Conservation (phyloP, 2,888 invertebrate species). For the Ornithoptera alexandrae region DNA sequence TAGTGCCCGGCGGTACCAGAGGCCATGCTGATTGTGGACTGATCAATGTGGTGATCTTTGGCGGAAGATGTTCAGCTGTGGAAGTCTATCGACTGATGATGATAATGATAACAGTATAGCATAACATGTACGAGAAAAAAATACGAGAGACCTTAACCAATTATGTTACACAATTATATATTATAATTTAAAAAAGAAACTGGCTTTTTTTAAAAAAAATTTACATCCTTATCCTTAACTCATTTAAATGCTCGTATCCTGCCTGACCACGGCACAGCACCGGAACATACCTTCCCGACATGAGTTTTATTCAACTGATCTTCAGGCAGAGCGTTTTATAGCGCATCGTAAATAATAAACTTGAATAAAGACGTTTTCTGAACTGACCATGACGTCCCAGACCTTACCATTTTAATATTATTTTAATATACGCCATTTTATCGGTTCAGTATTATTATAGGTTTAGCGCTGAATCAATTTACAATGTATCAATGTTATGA, state of each 20-base stretch:
- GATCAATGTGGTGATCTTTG: too few relatives aligned
- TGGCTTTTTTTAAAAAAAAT: too few relatives aligned
- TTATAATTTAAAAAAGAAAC: too few relatives aligned
- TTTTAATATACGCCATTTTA: constrained; percentile 63
- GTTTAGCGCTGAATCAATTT: constrained; percentile 67
- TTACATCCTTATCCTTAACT: constrained; percentile 36
- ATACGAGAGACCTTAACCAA: too few relatives aligned
- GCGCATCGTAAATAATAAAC: constrained; percentile 64
- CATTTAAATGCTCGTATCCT: constrained; percentile 55
- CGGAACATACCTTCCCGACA: constrained; percentile 56
- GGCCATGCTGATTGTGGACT: too few relatives aligned
- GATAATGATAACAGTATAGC: too few relatives aligned
- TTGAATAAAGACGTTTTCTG: constrained; percentile 75
- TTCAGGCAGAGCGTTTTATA: constrained; percentile 69
- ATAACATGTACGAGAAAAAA: too few relatives aligned
- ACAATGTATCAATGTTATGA: constrained; percentile 28
- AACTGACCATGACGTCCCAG: constrained; percentile 51
- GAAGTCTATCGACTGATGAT: too few relatives aligned
- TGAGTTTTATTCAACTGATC: constrained; percentile 68
- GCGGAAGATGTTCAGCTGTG: too few relatives aligned
- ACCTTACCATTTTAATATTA: constrained; percentile 71
- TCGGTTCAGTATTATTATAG: constrained; percentile 53
- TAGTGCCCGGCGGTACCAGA: too few relatives aligned
- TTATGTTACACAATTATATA: too few relatives aligned
- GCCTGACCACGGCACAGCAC: constrained; percentile 38